Percentiles rank a stretch among this genome's conserved stretches.
These are phyloP conservation scores for Halcyon leucocephala DNA, from an alignment of 2,797 vertebrate genomes.

Conservation along the genomic window DNA sequence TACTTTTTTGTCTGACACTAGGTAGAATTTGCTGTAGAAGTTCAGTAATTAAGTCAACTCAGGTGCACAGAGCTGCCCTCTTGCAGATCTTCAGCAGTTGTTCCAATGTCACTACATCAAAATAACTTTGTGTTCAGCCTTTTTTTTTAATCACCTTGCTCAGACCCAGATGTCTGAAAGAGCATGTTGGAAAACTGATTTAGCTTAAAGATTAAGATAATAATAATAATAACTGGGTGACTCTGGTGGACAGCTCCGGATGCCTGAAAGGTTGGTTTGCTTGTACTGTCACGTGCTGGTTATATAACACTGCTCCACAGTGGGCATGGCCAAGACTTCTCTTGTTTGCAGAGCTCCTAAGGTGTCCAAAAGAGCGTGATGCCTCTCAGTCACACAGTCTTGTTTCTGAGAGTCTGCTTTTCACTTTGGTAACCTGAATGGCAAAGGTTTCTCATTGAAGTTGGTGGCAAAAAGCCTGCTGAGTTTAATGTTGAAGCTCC, in stretches of 20 bases:
- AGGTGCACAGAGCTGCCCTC: slow-evolving; percentile 54
- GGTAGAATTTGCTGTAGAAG: slow-evolving; percentile 44
- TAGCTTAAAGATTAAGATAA: neutral
- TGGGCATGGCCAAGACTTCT: neutral
- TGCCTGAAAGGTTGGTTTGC: neutral
- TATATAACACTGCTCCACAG: neutral
- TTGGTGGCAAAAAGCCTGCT: neutral
- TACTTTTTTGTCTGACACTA: slow-evolving; percentile 20
- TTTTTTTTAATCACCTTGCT: neutral
- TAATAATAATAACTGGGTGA: neutral
- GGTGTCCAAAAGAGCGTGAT: neutral
- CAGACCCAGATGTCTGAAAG: neutral
- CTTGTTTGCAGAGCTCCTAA: neutral
- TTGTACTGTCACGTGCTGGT: neutral
- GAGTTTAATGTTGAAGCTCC: neutral
- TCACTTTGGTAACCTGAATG: rapidly evolving
- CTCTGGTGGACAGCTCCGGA: rapidly evolving
- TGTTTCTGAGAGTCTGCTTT: neutral
- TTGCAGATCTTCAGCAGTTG: slow-evolving; percentile 63
- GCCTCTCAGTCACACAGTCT: rapidly evolving
- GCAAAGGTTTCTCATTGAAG: neutral
- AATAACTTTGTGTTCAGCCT: neutral
- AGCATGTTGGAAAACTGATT: neutral
- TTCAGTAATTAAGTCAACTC: slow-evolving; percentile 61
- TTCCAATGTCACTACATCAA: neutral